Base-by-base conservation (phyloP, 2,113 vertebrate species). In the Talpa occidentalis region DNA sequence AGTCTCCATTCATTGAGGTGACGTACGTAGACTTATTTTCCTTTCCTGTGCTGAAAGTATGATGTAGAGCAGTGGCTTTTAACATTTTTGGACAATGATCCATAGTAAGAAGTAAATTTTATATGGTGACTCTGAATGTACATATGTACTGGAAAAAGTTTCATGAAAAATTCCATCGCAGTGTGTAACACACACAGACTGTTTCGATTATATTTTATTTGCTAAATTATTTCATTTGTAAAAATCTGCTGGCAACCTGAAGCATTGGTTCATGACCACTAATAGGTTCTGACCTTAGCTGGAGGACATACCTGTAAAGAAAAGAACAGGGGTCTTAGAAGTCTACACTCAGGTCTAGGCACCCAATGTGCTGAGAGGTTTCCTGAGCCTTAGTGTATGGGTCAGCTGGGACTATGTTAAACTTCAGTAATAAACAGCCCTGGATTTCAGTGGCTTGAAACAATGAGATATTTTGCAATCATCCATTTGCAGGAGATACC, bases 31-130 rank as follows among this genome's bases (percentile, higher is more conserved):
- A 84, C 59, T 78, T 74, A 44, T 73, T 93, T 94, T 90, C 54
- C 69, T 78, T 94, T 95, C 93, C 74, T 84, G 32, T 94, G 79
- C 78, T 72, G 90, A 97, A 94, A 94, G 64, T 28, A n/a, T 92
- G 59, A 96, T 76, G 40, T 52, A 62, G 30, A 80, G 60, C 35
- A 49, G 59, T 42, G 47, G 35, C 32, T 76, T 77, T 95, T 70
- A 90, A 94, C 47, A 84, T 79, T 82, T 91, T 96, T 93, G 76
- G 44, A 81, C 49, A n/a, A 62, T 73, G 74, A 73, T 7, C 59
- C 47, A 69, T 22, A 44, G 72, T 19, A 8, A 92, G 59, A 93
- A 79, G 32, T 47, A 35, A 32, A 69, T 84, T 78, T 91, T 82
- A 60, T 42, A 66, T n/a, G 70, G 62, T 93, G 66, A 77, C 54